A percentile compares a stretch with the other conserved stretches of the same genome.
Evolutionary conservation across 2,888 invertebrate species (phyloP).

Genomic region (Idaea dimidiata): DNA sequence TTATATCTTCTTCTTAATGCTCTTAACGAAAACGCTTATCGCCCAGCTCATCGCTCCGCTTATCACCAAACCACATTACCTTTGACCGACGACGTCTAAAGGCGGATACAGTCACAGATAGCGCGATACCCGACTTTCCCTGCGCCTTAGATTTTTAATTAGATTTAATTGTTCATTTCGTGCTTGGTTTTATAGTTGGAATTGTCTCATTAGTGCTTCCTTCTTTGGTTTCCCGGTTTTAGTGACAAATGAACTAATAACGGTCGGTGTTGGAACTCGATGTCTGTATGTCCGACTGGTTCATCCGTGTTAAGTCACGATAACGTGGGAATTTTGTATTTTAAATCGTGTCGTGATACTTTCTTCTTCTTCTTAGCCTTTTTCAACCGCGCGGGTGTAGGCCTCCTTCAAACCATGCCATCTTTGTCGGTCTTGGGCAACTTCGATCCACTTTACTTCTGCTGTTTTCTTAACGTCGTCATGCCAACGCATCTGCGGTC

Average conservation of each 20-base stretch:
- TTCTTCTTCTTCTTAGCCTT: too few species aligned
- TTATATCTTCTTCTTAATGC: too few species aligned
- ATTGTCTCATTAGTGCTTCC: neutral
- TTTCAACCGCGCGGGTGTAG: too few species aligned
- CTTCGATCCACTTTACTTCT: too few species aligned
- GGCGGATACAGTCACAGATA: slow-evolving; percentile 58
- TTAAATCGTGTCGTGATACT: too few species aligned
- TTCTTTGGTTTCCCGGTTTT: slow-evolving; percentile 4
- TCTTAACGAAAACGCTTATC: neutral
- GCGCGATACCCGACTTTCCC: slow-evolving; percentile 50
- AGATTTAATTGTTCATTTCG: slow-evolving; percentile 39
- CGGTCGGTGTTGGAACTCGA: neutral
- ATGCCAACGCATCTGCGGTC: too few species aligned
- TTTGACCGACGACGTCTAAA: slow-evolving; percentile 63
- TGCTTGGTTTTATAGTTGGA: neutral
- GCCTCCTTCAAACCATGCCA: too few species aligned
- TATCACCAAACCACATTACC: slow-evolving; percentile 37
- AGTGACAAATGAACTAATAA: neutral
- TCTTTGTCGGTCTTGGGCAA: too few species aligned
- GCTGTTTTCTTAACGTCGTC: too few species aligned
- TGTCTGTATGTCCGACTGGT: neutral
- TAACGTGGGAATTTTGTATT: neutral
- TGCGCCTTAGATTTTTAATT: slow-evolving; percentile 57
- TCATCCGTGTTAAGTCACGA: neutral
- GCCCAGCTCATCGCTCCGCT: slow-evolving; percentile 35